Base-by-base conservation (phyloP, 2,797 vertebrate genomes). In the Pangasius larnaudii region DNA sequence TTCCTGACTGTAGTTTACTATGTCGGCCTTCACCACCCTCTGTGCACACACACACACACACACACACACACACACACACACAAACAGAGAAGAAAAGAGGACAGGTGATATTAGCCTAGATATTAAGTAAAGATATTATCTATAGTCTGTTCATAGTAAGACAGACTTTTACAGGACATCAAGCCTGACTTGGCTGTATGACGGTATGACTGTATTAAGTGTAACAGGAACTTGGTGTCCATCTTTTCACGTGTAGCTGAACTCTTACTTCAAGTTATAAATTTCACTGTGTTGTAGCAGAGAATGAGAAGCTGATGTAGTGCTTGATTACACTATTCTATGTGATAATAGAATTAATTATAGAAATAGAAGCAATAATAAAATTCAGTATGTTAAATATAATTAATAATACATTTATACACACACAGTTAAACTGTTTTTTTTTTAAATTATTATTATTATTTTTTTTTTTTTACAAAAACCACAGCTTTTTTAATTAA, bases 1-100 rank as follows among this genome's bases (percentile, higher is more conserved):
- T 90, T 99, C 98, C 94, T 99, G 99, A 94, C 96, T 98, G 98
- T 99, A 99, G 97, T 99, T 99, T 92, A 99, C 98, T 91, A 99
- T 99, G 94, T 99, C 98, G 75, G 99, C 99, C 94, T 99, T 99
- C 94, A 99, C 98, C 95, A 99, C 98, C 14, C 96, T 96, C 98
- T 99, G 8, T 14, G 18, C 39, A 5, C 67, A 30, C 67, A 19
- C 69, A 16, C 81, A 30, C 67, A n/a, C 69, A 16, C 81, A 42
- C 72, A 30, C 58, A 46, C 56, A 49, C 86, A 27, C 53, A 49
- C n/a, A 36, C 75, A 22, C 42, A 56, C 3, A n/a, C 58, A 63
- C 30, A 49, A 18, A 75, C 13, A 84, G 2, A 46, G 1, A 36
- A n/a, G 16, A 82, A 65, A 63, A 65, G 13, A 83, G 2, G 6